These are phyloP conservation scores for Brachionus asplanchnoidis DNA, from an alignment of 1,140 invertebrate genomes.

Conservation along the genomic window DNA sequence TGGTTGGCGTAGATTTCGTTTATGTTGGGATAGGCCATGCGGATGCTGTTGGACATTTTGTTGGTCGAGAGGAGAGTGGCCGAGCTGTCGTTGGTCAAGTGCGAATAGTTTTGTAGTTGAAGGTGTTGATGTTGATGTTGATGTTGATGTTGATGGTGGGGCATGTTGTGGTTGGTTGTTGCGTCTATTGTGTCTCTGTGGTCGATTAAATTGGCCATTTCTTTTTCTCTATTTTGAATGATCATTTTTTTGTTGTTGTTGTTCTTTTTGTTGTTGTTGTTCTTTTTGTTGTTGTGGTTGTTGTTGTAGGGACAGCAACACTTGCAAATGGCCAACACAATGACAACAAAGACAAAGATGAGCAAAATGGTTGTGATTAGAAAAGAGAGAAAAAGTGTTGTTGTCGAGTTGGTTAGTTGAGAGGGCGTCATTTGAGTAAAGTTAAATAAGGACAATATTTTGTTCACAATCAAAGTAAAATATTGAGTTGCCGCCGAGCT, in stretches of 20 bases:
- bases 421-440: no score
- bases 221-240: background rate
- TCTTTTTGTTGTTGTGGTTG: background rate
- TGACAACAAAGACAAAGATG: background rate
- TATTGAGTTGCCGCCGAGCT: background rate
- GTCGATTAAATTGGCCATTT: background rate
- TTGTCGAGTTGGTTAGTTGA: background rate
- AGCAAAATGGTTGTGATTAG: background rate
- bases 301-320: background rate
- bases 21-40: conserved; percentile 28
- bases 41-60: conserved; percentile 33
- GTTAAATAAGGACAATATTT: background rate
- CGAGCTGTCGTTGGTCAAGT: conserved; percentile 29
- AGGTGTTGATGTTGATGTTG: no score
- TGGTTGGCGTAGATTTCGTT: conserved; percentile 35
- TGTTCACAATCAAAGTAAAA: background rate
- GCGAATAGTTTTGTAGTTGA: background rate
- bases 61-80: background rate
- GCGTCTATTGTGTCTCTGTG: background rate
- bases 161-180: no score
- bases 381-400: background rate
- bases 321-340: background rate
- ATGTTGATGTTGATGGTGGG: no score
- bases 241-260: background rate
- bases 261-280: background rate